Evolutionary conservation across 2,797 vertebrate genomes (phyloP), one percentile per base, ranked within the genome.

Genomic region (Pseudochaenichthys georgianus): DNA sequence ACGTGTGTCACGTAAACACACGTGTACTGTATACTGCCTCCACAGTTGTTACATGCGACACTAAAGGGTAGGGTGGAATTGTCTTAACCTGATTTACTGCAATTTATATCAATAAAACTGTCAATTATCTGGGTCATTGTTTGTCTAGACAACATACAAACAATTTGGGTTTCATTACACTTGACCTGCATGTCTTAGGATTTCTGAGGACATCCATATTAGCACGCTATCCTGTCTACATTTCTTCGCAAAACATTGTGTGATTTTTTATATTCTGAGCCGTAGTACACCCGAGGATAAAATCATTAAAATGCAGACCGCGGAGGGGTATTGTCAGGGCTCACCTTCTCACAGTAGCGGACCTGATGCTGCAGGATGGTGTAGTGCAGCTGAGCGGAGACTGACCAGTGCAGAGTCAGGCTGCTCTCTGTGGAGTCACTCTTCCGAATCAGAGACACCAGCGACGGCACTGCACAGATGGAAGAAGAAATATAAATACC

Each of bases 271-370:
- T 55, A 28, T 28, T 51, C 41, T 21, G 73, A 57, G 53, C 9
- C 10, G 47, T 0, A 48, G 60, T 12, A 13, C 3, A 13, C 0
- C 3, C 51, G 59, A 43, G 60, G 71, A 42, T 46, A 75, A 38
- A 62, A 45, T 28, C 17, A 12, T 61, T 28, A 28, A 28, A 28
- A 28, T 28, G 28, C 28, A 6, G 57, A 46, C 17, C 13, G 34
- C 9, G 50, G 11, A 46, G 50, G 52, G 31, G 60, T 38, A 62
- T 5, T 42, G 13, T 74, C 54, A n/a, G 59, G 38, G n/a, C 90
- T 92, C 74, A 98, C 97, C 96, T 96, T 98, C 89, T 97, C 96
- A 1, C 96, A 95, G 92, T 97, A 98, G 83, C 96, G 96, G 31
- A 98, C 95, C 89, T 97, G 95, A 47, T 98, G 97, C 84, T 96